A percentile compares a stretch with the other conserved stretches of the same genome.
phyloP scores from a whole-genome alignment of 2,888 invertebrate species.

The Drosophila conformis region DNA sequence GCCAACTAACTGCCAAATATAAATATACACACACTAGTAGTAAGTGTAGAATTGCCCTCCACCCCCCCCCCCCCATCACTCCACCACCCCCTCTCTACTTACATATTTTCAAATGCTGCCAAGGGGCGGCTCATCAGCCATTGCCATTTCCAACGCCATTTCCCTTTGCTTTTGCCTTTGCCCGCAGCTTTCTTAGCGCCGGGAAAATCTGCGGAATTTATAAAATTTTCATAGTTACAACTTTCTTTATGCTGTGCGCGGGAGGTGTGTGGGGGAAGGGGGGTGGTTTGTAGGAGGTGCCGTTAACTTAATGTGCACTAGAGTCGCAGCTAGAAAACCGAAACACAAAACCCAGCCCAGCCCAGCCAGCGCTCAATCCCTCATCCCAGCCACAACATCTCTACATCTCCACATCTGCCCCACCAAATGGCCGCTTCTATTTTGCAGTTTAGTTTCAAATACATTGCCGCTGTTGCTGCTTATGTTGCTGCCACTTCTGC shows the following conservation, averaged over 20 bases:
- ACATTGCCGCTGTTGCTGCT: slow-evolving; percentile 47
- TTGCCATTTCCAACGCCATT: slow-evolving; percentile 33
- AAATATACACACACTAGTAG: slow-evolving; percentile 22
- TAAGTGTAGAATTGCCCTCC: slow-evolving; percentile 3
- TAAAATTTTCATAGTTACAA: slow-evolving; percentile 83
- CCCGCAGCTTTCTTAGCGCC: slow-evolving; percentile 72
- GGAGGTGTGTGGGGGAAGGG: background rate
- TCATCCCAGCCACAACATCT: background rate
- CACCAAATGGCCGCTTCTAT: slow-evolving; percentile 57
- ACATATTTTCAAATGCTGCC: slow-evolving; percentile 46
- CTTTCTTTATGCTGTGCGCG: slow-evolving; percentile 73
- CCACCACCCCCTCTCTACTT: background rate
- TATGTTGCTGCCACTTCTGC: slow-evolving; percentile 2
- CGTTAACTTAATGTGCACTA: slow-evolving; percentile 73
- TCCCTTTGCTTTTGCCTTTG: slow-evolving; percentile 36
- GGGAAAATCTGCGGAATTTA: slow-evolving; percentile 81
- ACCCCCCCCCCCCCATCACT: background rate
- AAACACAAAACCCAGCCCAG: background rate
- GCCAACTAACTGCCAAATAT: slow-evolving; percentile 42
- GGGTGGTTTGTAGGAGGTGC: slow-evolving; percentile 4
- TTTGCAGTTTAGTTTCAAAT: slow-evolving; percentile 80
- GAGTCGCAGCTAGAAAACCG: slow-evolving; percentile 25
- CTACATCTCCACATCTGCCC: background rate
- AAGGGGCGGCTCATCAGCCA: slow-evolving; percentile 57
- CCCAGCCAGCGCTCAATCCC: background rate